These are phyloP conservation scores for Bombyx mandarina DNA, from an alignment of 1,140 invertebrate species.

Conservation along the genomic window DNA sequence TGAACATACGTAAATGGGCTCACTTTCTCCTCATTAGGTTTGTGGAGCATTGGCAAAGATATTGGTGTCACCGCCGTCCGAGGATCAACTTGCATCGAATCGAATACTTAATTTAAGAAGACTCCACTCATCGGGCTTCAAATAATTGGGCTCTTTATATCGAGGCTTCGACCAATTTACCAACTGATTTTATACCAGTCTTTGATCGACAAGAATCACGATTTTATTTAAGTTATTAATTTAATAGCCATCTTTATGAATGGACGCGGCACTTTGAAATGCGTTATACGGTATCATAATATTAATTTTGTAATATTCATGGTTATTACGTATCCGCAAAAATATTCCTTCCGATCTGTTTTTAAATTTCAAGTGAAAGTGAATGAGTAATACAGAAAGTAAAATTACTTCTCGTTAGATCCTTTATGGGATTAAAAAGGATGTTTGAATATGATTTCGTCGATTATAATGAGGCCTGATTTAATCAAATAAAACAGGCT, in stretches of 20 bases:
- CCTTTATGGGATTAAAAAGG: too few species aligned
- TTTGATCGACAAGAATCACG: constrained; percentile 33
- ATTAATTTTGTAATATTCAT: neutral
- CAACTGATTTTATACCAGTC: constrained; percentile 45
- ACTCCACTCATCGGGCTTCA: constrained; percentile 55
- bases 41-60: neutral
- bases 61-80: constrained; percentile 10
- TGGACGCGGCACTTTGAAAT: neutral
- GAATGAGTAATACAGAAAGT: too few species aligned
- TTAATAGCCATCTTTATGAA: neutral
- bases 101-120: constrained; percentile 61
- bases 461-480: too few species aligned
- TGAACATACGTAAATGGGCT: constrained; percentile 6
- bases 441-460: too few species aligned
- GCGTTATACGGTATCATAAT: neutral
- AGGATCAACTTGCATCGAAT: constrained; percentile 34
- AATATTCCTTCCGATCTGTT: too few species aligned
- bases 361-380: too few species aligned
- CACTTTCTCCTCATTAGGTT: neutral
- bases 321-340: neutral
- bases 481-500: too few species aligned
- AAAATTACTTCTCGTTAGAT: too few species aligned
- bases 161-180: constrained; percentile 45
- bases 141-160: constrained; percentile 51
- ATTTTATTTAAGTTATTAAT: constrained; percentile 45